A percentile compares a stretch with the other conserved stretches of the same genome.
phyloP scores from a whole-genome alignment of 2,797 vertebrate genomes.

The Rhinatrema bivittatum region DNA sequence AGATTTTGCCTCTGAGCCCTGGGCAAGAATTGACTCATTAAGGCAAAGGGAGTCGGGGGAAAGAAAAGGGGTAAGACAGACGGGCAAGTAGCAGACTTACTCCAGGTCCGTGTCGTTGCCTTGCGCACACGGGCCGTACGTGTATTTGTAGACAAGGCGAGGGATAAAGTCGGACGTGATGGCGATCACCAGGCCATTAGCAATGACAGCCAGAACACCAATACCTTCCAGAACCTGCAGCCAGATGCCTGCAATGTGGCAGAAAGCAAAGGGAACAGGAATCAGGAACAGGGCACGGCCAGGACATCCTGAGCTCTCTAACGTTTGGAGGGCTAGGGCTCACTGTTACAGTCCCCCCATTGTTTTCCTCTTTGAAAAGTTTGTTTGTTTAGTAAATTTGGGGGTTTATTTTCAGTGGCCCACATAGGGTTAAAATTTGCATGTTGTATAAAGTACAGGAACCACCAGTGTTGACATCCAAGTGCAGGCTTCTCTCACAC shows the following conservation, averaged over 20 bases:
- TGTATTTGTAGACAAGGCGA: constrained; percentile 75
- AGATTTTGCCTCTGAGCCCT: too few species aligned
- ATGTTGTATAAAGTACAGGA: too few species aligned
- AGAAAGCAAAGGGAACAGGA: not conserved
- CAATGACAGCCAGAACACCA: constrained; percentile 83
- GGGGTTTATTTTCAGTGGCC: too few species aligned
- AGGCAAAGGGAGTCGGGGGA: too few species aligned
- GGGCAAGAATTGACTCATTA: too few species aligned
- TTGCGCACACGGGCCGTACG: constrained; percentile 69
- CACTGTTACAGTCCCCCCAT: too few species aligned
- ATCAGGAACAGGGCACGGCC: rapidly evolving
- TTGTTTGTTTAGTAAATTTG: too few species aligned
- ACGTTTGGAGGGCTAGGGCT: not conserved
- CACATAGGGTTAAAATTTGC: too few species aligned
- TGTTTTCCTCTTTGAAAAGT: too few species aligned
- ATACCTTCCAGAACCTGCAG: constrained; percentile 79
- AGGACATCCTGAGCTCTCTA: not conserved
- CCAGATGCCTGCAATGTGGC: constrained; percentile 88
- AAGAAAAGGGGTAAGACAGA: too few species aligned
- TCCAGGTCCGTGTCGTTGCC: constrained; percentile 32
- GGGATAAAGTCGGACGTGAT: constrained; percentile 92
- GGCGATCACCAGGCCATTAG: constrained; percentile 86
- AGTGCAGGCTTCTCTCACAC: too few species aligned
- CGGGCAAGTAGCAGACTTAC: constrained; percentile 53
- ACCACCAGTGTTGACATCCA: too few species aligned